A percentile compares a stretch with the other conserved stretches of the same genome.
These are phyloP conservation scores for Toxonevra muliebris DNA, from an alignment of 2,888 invertebrate species.

Conservation along the genomic window DNA sequence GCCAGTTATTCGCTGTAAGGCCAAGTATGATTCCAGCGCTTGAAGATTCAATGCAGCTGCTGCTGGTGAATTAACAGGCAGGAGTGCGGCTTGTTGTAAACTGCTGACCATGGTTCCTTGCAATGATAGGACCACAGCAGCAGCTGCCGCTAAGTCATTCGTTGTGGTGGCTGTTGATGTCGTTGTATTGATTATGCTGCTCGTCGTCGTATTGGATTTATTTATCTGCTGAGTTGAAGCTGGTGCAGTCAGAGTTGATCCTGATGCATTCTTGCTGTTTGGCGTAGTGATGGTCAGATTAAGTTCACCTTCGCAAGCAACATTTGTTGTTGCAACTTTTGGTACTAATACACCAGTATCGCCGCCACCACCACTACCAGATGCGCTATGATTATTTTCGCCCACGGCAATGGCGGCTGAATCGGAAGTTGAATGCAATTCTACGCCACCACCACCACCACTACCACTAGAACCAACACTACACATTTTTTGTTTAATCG, in stretches of 20 bases:
- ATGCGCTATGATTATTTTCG: constrained; percentile 15
- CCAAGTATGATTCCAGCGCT: constrained; percentile 86
- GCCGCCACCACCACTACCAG: background rate
- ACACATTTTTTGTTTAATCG: background rate
- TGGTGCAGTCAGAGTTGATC: background rate
- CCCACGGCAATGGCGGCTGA: constrained; percentile 19
- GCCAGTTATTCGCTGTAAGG: constrained; percentile 79
- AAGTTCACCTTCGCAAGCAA: constrained; percentile 11
- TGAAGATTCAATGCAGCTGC: constrained; percentile 86
- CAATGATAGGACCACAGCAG: constrained; percentile 79
- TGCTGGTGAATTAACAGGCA: constrained; percentile 84
- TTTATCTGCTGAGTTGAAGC: background rate
- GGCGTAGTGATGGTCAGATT: constrained; percentile 2
- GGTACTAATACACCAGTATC: constrained; percentile 12
- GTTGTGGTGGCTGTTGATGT: constrained; percentile 55
- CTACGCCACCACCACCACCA: background rate
- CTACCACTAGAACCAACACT: no score
- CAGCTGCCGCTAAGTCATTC: constrained; percentile 69
- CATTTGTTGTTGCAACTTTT: constrained; percentile 5
- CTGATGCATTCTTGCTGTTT: background rate
- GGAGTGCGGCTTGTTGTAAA: constrained; percentile 81
- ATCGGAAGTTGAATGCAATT: constrained; percentile 24
- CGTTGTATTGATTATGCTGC: background rate
- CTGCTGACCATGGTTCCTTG: constrained; percentile 88
- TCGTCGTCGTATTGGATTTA: background rate